These are phyloP conservation scores for Neostethus bicornis DNA, from an alignment of 2,797 vertebrate genomes.

Conservation along the genomic window DNA sequence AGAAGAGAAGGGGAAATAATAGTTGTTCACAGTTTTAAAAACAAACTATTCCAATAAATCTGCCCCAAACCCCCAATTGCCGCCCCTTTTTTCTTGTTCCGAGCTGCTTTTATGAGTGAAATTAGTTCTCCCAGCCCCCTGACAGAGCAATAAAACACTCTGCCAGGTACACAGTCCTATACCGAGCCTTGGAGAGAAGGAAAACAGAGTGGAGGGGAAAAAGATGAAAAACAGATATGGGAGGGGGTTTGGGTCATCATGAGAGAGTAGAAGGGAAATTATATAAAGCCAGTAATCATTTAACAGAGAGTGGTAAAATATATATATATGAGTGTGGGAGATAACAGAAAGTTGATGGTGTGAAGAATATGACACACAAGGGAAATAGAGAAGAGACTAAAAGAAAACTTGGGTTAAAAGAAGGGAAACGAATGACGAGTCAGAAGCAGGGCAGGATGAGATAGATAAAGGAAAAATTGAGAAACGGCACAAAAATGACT, in stretches of 20 bases:
- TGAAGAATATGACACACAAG: slow-evolving; percentile 15
- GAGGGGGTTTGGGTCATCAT: slow-evolving; percentile 16
- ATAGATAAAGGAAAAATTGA: slow-evolving; percentile 14
- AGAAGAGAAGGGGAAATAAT: slow-evolving; percentile 69
- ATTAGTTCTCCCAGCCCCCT: slow-evolving; percentile 69
- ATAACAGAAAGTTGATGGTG: slow-evolving; percentile 21
- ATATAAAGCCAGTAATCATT: slow-evolving; percentile 19
- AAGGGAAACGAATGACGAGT: slow-evolving; percentile 2
- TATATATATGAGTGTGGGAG: slow-evolving; percentile 8
- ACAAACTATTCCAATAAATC: slow-evolving; percentile 72
- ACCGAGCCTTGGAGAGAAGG: slow-evolving; percentile 62
- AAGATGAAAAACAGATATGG: slow-evolving; percentile 33
- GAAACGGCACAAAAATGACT: slow-evolving; percentile 59
- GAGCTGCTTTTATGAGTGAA: slow-evolving; percentile 70
- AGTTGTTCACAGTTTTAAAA: slow-evolving; percentile 64
- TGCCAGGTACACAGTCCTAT: slow-evolving; percentile 72
- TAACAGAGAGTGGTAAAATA: slow-evolving; percentile 21
- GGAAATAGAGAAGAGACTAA: slow-evolving; percentile 1
- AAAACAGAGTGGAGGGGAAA: slow-evolving; percentile 16
- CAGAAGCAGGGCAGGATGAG: slow-evolving; percentile 10
- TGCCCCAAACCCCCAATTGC: slow-evolving; percentile 51
- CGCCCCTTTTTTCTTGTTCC: slow-evolving; percentile 67
- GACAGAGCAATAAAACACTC: slow-evolving; percentile 74
- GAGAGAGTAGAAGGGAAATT: slow-evolving; percentile 22
- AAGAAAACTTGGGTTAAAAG: slow-evolving; percentile 2